Evolutionary conservation across 2,113 vertebrate species (phyloP).

Genomic region (Addax nasomaculatus): DNA sequence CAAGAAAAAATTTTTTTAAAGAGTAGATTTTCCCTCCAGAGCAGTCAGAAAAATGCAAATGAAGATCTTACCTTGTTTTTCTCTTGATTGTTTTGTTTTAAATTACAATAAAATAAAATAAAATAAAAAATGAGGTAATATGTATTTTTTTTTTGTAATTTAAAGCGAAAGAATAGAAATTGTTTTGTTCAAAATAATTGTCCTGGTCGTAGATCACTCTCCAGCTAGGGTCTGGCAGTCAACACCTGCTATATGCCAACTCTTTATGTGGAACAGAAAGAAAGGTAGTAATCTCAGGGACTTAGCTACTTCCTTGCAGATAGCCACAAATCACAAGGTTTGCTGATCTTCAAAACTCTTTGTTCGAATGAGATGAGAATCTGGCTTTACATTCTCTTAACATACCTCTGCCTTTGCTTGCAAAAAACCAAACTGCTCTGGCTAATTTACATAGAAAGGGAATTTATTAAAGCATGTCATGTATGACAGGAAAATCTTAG

Average conservation of each 20-base stretch:
- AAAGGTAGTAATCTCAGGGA: conserved; percentile 38
- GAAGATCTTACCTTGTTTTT: conserved; percentile 48
- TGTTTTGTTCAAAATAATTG: conserved; percentile 38
- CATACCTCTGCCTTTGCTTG: neutral
- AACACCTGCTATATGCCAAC: conserved; percentile 42
- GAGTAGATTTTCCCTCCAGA: neutral
- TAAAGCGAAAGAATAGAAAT: conserved; percentile 42
- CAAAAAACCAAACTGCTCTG: neutral
- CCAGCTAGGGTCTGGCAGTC: conserved; percentile 35
- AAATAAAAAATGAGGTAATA: conserved; percentile 21
- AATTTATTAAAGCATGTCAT: neutral
- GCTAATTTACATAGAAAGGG: neutral
- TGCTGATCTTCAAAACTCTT: neutral
- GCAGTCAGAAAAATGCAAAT: neutral
- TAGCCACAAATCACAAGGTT: neutral
- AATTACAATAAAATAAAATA: conserved; percentile 45
- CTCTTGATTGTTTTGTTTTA: conserved; percentile 52
- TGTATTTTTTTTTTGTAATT: neutral
- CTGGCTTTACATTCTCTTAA: neutral
- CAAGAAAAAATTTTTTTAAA: conserved; percentile 40
- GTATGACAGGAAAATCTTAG: neutral
- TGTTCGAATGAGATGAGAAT: conserved; percentile 23
- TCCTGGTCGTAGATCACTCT: conserved; percentile 23
- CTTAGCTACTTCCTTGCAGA: conserved; percentile 47
- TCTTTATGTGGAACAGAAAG: conserved; percentile 13